Evolutionary conservation across 1,140 invertebrate species (phyloP).

Genomic region (Brachionus rubens): DNA sequence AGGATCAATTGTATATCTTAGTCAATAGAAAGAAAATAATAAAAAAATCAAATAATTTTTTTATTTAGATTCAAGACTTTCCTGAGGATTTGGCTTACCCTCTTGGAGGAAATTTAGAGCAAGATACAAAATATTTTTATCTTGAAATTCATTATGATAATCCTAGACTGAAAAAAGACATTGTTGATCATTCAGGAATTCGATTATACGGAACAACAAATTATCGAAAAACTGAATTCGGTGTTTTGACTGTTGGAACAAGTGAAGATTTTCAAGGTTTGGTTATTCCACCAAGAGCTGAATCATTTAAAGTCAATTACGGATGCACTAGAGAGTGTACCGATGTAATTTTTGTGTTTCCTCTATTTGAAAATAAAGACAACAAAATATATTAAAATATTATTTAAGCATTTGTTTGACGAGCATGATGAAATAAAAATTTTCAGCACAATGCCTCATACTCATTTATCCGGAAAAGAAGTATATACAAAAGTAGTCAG

Average conservation of each 20-base stretch:
- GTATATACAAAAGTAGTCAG: slow-evolving; percentile 15
- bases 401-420: slow-evolving; percentile 7
- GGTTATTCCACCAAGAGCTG: slow-evolving; percentile 20
- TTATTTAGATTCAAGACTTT: slow-evolving; percentile 37
- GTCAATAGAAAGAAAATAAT: too few species aligned
- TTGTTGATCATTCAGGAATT: slow-evolving; percentile 5
- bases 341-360: neutral
- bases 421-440: slow-evolving; percentile 38
- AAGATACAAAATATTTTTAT: slow-evolving; percentile 32
- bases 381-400: neutral
- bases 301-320: slow-evolving; percentile 19
- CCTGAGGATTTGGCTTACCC: slow-evolving; percentile 30
- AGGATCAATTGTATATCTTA: slow-evolving; percentile 10
- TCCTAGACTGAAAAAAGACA: slow-evolving; percentile 2
- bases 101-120: neutral
- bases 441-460: slow-evolving; percentile 14
- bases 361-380: neutral
- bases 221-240: slow-evolving; percentile 33
- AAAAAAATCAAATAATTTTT: neutral
- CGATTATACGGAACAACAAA: slow-evolving; percentile 19
- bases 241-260: slow-evolving; percentile 14
- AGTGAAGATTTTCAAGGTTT: neutral
- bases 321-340: slow-evolving; percentile 4
- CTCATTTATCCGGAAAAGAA: slow-evolving; percentile 11
- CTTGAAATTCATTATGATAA: slow-evolving; percentile 43